These are phyloP conservation scores for Carposina sasakii DNA, from an alignment of 1,140 invertebrate species.

Conservation along the genomic window DNA sequence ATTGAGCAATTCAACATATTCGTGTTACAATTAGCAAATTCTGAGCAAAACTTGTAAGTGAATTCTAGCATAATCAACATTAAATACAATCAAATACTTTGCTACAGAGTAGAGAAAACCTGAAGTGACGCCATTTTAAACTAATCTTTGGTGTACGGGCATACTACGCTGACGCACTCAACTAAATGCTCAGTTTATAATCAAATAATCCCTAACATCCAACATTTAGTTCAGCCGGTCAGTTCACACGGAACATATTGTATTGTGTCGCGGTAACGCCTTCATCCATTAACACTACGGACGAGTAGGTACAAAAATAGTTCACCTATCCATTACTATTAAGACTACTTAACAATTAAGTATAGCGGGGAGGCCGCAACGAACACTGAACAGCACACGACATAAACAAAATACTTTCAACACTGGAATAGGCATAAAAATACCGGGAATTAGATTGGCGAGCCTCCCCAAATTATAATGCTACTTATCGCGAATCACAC, in stretches of 20 bases:
- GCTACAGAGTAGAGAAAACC: slow-evolving; percentile 23
- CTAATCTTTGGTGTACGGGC: slow-evolving; percentile 70
- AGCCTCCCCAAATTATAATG: slow-evolving; percentile 52
- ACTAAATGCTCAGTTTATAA: slow-evolving; percentile 32
- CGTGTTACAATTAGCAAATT: slow-evolving; percentile 35
- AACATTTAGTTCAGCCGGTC: slow-evolving; percentile 36
- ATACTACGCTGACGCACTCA: slow-evolving; percentile 41
- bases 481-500: slow-evolving; percentile 70
- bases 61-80: slow-evolving; percentile 20
- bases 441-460: slow-evolving; percentile 2
- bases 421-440: slow-evolving; percentile 17
- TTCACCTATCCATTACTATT: slow-evolving; percentile 70
- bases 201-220: slow-evolving; percentile 13
- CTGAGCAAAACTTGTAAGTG: slow-evolving; percentile 40
- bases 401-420: slow-evolving; percentile 10
- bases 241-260: slow-evolving; percentile 41
- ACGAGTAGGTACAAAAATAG: slow-evolving; percentile 70
- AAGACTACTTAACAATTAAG: slow-evolving; percentile 71
- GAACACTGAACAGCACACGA: slow-evolving; percentile 23
- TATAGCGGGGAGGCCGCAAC: slow-evolving; percentile 53
- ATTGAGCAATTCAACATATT: slow-evolving; percentile 57
- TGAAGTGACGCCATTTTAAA: slow-evolving; percentile 48
- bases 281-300: slow-evolving; percentile 60
- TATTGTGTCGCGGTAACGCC: slow-evolving; percentile 62
- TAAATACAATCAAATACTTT: slow-evolving; percentile 16